Evolutionary conservation across 1,140 invertebrate species (phyloP), one percentile per base, ranked within the genome.

Genomic region (Amyelois transitella): DNA sequence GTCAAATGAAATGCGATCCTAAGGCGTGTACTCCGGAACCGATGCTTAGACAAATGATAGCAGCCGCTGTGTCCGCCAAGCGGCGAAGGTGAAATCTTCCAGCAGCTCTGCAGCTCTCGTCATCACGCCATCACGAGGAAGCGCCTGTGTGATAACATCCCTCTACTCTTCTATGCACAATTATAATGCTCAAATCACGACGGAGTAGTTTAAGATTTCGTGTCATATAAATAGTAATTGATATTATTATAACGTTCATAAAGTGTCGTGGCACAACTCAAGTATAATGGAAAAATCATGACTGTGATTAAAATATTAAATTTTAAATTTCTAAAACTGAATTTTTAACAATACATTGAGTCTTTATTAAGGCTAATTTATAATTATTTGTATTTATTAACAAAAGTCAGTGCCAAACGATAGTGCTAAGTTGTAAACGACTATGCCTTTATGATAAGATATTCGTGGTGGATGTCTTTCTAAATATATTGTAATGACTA

Each of bases 1-100:
- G 96, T 67, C 94, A 96, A 85, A 97, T 98, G 96, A 94, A 96
- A 86, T 98, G 96, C 85, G 94, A 97, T 85, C 96, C 96, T 43
- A 93, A 93, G 83, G 91, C 93, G 53, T 98, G 96, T 79, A 94
- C 93, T 63, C 96, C 96, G 22, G 94, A 96, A 77, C 95, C 95
- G 50, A 94, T 96, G 91, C 86, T 97, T 60, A 91, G 94, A 75
- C 95, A 96, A 90, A 95, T 97, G 92, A 95, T 97, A 66, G 94
- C 93, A 58, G 92, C 92, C 19, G 93, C 92, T 43, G 92, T 92
- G 28, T 91, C 92, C 51, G 90, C 91, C 61, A 91, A 92, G 72
- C 91, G 94, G 81, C 92, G 94, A 81, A 94, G 94, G 92, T 93
- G 92, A 93, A 90, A 82, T 66, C 69, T 69, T 48, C 48, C 61